Conservation (phyloP, 2,113 vertebrate species). For the Burhinus bistriatus region DNA sequence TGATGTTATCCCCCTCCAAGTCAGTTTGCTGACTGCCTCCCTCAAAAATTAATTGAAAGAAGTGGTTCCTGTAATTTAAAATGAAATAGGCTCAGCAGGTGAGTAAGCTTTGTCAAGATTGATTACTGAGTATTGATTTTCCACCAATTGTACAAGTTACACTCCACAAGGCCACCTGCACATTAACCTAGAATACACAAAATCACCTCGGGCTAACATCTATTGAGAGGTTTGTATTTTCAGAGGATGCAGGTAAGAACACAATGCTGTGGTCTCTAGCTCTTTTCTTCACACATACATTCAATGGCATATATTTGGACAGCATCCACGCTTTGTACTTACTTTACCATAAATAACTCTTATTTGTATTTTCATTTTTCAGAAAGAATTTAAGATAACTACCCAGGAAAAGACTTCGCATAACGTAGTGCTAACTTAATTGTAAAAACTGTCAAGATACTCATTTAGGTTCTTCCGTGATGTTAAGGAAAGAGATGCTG, state of each 20-base stretch:
- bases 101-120: constrained; percentile 32
- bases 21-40: constrained; percentile 11
- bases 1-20: background rate
- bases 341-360: background rate
- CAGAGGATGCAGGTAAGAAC: background rate
- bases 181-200: constrained; percentile 14
- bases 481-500: background rate
- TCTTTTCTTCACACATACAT: background rate
- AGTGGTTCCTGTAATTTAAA: constrained; percentile 40
- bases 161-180: background rate
- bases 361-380: background rate
- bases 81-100: constrained; percentile 53
- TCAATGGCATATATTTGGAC: background rate
- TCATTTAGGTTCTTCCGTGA: background rate
- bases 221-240: background rate
- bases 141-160: constrained; percentile 1
- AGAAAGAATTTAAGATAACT: background rate
- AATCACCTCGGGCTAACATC: background rate
- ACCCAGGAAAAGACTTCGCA: background rate
- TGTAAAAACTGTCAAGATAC: background rate
- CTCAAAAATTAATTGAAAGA: constrained; percentile 55
- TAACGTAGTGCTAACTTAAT: background rate
- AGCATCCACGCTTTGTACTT: background rate
- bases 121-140: constrained; percentile 62
- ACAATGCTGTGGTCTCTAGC: background rate